phyloP scores from a whole-genome alignment of 2,888 invertebrate genomes.

The Pterostichus niger region DNA sequence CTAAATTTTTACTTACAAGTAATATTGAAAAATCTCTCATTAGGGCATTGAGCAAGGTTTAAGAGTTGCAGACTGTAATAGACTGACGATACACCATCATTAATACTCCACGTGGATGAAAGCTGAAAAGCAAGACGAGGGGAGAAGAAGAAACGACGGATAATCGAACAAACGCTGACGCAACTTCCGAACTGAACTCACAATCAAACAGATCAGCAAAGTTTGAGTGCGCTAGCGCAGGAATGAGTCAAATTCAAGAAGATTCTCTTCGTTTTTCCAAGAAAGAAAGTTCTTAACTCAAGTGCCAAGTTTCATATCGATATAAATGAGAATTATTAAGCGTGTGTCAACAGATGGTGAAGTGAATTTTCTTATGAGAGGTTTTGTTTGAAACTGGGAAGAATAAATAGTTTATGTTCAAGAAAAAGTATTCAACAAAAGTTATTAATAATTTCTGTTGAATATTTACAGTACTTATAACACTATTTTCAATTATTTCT shows the following conservation, averaged over 20 bases:
- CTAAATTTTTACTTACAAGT: too few relatives aligned
- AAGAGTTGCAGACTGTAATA: too few relatives aligned
- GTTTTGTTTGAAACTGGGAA: too few relatives aligned
- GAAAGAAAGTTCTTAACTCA: not conserved
- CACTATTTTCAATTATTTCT: too few relatives aligned
- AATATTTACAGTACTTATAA: too few relatives aligned
- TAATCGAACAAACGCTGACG: slow-evolving; percentile 9
- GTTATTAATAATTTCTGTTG: not conserved
- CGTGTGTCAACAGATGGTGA: not conserved
- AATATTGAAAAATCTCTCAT: too few relatives aligned
- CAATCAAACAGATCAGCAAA: slow-evolving; percentile 15
- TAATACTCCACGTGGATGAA: not conserved
- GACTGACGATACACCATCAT: not conserved
- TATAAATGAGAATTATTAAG: slow-evolving; percentile 30
- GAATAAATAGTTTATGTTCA: not conserved
- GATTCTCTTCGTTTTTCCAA: not conserved
- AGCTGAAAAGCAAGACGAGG: too few relatives aligned
- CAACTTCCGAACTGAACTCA: slow-evolving; percentile 9
- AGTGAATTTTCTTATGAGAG: not conserved
- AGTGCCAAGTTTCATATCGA: slow-evolving; percentile 14
- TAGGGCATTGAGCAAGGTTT: too few relatives aligned
- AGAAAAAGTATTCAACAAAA: not conserved
- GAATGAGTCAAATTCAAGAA: not conserved
- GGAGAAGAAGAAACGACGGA: not conserved
- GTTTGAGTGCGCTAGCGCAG: not conserved